phyloP scores from a whole-genome alignment of 2,888 invertebrate species.

The Furcula furcula region DNA sequence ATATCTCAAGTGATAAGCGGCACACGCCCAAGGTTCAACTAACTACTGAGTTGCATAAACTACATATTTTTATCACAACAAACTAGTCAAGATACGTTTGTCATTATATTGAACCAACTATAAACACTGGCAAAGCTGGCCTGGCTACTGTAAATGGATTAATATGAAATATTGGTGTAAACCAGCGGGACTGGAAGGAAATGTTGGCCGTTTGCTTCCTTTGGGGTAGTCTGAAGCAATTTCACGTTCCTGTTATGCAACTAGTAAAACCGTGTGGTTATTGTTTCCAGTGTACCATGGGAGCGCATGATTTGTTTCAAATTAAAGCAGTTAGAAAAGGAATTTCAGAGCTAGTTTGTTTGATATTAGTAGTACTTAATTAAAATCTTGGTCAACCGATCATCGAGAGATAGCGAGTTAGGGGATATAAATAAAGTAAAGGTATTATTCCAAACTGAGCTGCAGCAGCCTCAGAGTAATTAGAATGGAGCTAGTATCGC shows the following conservation, averaged over 20 bases:
- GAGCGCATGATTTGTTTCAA: not conserved
- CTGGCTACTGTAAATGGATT: conserved; percentile 42
- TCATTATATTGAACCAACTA: conserved; percentile 18
- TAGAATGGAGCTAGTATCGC: too few relatives aligned
- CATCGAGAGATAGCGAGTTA: too few relatives aligned
- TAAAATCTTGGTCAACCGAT: too few relatives aligned
- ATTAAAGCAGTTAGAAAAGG: not conserved
- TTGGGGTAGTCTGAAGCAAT: conserved; percentile 24
- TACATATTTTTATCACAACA: not conserved
- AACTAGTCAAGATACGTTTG: conserved; percentile 4
- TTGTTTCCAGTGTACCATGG: conserved; percentile 8
- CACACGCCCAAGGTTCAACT: too few relatives aligned
- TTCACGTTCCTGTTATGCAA: conserved; percentile 23
- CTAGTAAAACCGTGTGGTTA: conserved; percentile 18
- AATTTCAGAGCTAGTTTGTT: too few relatives aligned
- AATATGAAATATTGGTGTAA: conserved; percentile 48
- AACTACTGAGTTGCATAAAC: not conserved
- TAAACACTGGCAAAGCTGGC: conserved; percentile 31
- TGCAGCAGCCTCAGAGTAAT: too few relatives aligned
- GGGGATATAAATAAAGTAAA: too few relatives aligned
- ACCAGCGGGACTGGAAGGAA: conserved; percentile 41
- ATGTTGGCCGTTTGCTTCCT: conserved; percentile 34
- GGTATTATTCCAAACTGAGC: too few relatives aligned
- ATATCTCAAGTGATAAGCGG: too few relatives aligned
- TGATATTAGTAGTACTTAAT: too few relatives aligned